phyloP scores from a whole-genome alignment of 2,797 vertebrate genomes.

The Menidia menidia region DNA sequence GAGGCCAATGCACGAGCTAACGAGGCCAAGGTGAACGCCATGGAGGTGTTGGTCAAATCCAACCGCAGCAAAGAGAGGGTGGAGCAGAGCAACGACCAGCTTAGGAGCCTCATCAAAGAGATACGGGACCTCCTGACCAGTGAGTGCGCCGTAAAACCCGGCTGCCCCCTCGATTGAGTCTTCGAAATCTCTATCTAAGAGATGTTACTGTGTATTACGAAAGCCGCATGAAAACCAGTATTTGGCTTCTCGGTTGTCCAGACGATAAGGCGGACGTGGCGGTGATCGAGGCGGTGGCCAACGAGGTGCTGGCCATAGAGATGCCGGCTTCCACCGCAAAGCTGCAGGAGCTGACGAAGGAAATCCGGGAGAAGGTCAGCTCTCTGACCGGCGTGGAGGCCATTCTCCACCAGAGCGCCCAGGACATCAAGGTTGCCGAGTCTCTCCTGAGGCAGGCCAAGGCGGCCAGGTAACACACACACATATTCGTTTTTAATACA shows the following conservation, averaged over 20 bases:
- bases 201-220: background rate
- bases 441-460: conserved; percentile 87
- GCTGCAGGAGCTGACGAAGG: conserved; percentile 88
- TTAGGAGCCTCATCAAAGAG: conserved; percentile 92
- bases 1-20: conserved; percentile 90
- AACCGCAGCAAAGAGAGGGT: conserved; percentile 91
- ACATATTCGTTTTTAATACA: too few relatives aligned
- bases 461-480: conserved; percentile 83
- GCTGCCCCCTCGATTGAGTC: background rate
- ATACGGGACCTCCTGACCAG: conserved; percentile 94
- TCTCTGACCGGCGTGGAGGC: conserved; percentile 91
- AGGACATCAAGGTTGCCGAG: conserved; percentile 88
- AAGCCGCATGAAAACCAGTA: background rate
- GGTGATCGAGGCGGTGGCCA: conserved; percentile 90
- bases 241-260: conserved; percentile 16
- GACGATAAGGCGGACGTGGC: conserved; percentile 69
- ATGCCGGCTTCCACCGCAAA: conserved; percentile 91
- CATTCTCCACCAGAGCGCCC: conserved; percentile 90
- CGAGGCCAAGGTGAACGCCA: conserved; percentile 89
- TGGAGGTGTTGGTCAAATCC: conserved; percentile 89
- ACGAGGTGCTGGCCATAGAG: conserved; percentile 92
- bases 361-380: conserved; percentile 90
- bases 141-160: conserved; percentile 51
- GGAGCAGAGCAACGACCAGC: conserved; percentile 92
- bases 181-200: too few relatives aligned